These are phyloP conservation scores for Formicarius rufipectus DNA, from an alignment of 2,113 vertebrate genomes.

Conservation along the genomic window DNA sequence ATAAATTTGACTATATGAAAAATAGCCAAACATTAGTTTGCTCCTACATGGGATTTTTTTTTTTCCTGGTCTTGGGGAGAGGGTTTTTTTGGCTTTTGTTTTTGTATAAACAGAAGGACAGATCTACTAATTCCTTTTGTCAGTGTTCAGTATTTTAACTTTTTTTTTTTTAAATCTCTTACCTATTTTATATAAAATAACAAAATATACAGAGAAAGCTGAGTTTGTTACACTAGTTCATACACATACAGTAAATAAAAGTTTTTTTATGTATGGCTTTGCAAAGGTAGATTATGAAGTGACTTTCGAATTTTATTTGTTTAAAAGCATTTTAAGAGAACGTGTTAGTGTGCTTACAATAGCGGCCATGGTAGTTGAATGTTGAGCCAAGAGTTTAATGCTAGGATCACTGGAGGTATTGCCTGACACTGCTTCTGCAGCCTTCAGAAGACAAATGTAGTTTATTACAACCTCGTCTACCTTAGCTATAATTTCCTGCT, in stretches of 20 bases:
- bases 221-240: conserved; percentile 87
- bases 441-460: conserved; percentile 88
- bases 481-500: conserved; percentile 84
- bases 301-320: conserved; percentile 83
- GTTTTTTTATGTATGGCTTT: conserved; percentile 91
- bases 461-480: conserved; percentile 88
- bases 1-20: conserved; percentile 76
- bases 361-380: conserved; percentile 89
- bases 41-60: conserved; percentile 42
- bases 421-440: conserved; percentile 84
- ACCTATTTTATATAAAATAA: conserved; percentile 89
- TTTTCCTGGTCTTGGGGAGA: background rate
- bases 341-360: conserved; percentile 91
- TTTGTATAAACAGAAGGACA: conserved; percentile 67
- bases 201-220: conserved; percentile 92
- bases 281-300: conserved; percentile 89
- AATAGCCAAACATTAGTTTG: conserved; percentile 74
- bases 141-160: conserved; percentile 72
- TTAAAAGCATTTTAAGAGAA: conserved; percentile 92
- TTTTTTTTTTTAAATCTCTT: conserved; percentile 79
- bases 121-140: conserved; percentile 65
- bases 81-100: conserved; percentile 28
- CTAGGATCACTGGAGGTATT: conserved; percentile 81
- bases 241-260: conserved; percentile 85
- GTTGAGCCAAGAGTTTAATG: conserved; percentile 88